Evolutionary conservation across 2,113 vertebrate species (phyloP), one percentile per base, ranked within the genome.

Genomic region (Pogonocichla stellata): DNA sequence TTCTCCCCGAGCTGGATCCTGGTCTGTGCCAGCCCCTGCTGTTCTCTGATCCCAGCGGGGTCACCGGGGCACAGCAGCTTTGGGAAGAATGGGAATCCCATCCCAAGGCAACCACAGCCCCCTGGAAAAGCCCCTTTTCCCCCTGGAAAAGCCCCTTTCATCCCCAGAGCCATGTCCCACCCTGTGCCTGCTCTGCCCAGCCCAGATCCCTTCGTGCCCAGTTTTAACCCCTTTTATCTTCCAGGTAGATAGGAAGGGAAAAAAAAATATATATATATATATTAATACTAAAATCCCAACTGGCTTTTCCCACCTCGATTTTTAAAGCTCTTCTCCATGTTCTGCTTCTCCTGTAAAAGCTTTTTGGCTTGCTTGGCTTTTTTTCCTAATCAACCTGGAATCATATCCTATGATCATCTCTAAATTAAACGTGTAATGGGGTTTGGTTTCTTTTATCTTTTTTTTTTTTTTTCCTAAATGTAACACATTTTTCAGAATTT

Each of bases 311-410:
- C 91, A 75, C 58, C 78, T 89, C 15, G 9, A 58, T 60, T 93
- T 78, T 45, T 75, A 72, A 93, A 86, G 95, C 84, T 74, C 92
- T 88, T 94, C 73, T 90, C 96, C 72, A 10, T 53, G 73, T 92
- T 88, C 92, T 50, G 96, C 96, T 85, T 57, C 77, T 94, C 92
- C 94, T 89, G 80, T 86, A 81, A 82, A 96, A 96, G 96, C 97
- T 97, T 93, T 96, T 95, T 80, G 34, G 95, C 98, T 97, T 12
- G 97, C 97, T 98, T 97, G 84, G 95, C 97, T 97, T 98, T 47
- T 47, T 96, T 95, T 94, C 97, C 95, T 95, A 91, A 98, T 97
- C 95, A 90, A 95, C 94, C 94, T 95, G 95, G 97, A 97, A 97
- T 96, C 94, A 58, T 97, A 89, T 90, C 95, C 95, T 92, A 58